These are phyloP conservation scores for Panulirus ornatus DNA, from an alignment of 1,140 invertebrate genomes.

Conservation along the genomic window DNA sequence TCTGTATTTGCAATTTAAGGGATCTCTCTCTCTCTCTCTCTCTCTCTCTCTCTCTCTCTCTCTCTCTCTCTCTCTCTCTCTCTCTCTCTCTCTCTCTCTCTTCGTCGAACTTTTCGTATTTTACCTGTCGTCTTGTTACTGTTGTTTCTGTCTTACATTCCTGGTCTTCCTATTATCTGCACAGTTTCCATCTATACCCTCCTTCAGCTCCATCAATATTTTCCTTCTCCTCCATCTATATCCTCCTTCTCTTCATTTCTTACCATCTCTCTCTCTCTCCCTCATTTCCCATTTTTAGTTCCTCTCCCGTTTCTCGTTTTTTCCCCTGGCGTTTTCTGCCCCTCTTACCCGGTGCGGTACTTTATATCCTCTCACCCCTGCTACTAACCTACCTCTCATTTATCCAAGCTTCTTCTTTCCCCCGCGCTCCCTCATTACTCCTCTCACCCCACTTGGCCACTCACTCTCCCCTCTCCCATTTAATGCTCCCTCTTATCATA, in stretches of 20 bases:
- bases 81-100: not conserved
- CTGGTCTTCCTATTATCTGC: not conserved
- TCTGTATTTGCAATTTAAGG: no score
- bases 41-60: not conserved
- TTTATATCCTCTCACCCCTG: not conserved
- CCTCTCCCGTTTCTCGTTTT: not conserved
- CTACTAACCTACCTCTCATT: slow-evolving; percentile 18
- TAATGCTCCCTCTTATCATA: slow-evolving; percentile 44
- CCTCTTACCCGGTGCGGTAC: not conserved
- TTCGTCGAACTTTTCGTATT: not conserved
- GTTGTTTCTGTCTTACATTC: not conserved
- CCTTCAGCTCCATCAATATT: not conserved
- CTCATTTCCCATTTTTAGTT: not conserved
- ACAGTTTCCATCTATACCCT: not conserved
- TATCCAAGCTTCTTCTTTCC: not conserved
- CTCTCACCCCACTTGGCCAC: slow-evolving; percentile 8
- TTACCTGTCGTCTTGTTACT: no score
- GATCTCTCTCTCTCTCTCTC: not conserved
- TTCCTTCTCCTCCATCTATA: not conserved
- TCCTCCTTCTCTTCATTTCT: not conserved
- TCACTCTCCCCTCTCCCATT: slow-evolving; percentile 40
- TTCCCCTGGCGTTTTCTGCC: not conserved
- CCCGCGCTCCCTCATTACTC: slow-evolving; percentile 1
- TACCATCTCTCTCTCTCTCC: not conserved
- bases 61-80: not conserved